Conservation (phyloP, 2,888 invertebrate species). For the Drosophila nigricruria region DNA sequence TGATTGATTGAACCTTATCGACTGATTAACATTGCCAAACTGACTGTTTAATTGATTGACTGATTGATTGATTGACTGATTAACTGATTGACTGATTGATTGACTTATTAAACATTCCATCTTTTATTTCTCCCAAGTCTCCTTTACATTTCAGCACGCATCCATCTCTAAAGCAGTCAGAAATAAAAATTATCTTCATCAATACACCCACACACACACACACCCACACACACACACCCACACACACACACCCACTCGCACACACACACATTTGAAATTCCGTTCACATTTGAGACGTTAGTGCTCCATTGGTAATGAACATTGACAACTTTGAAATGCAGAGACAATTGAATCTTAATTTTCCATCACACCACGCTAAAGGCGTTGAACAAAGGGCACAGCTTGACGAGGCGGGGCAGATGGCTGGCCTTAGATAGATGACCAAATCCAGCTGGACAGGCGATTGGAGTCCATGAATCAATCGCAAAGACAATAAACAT, state of each 20-base stretch:
- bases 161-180: conserved; percentile 28
- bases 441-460: conserved; percentile 25
- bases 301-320: conserved; percentile 72
- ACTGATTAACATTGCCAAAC: no score
- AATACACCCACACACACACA: conserved; percentile 14
- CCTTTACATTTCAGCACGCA: background rate
- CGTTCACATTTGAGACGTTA: conserved; percentile 61
- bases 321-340: conserved; percentile 75
- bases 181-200: conserved; percentile 58
- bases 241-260: conserved; percentile 1
- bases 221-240: background rate
- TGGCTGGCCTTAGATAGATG: conserved; percentile 38
- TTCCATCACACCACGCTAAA: conserved; percentile 42
- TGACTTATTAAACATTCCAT: background rate
- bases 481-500: conserved; percentile 71
- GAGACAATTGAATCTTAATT: conserved; percentile 81
- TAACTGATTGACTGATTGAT: background rate
- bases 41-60: background rate
- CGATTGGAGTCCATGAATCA: conserved; percentile 62
- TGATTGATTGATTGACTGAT: background rate
- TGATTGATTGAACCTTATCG: background rate
- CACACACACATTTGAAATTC: conserved; percentile 36
- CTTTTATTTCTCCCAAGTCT: background rate
- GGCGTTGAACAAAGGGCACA: conserved; percentile 14
- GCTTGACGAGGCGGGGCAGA: conserved; percentile 10